A percentile compares a stretch with the other conserved stretches of the same genome.
These are phyloP conservation scores for Drosophila mayaguana DNA, from an alignment of 2,888 invertebrate genomes.

Conservation along the genomic window DNA sequence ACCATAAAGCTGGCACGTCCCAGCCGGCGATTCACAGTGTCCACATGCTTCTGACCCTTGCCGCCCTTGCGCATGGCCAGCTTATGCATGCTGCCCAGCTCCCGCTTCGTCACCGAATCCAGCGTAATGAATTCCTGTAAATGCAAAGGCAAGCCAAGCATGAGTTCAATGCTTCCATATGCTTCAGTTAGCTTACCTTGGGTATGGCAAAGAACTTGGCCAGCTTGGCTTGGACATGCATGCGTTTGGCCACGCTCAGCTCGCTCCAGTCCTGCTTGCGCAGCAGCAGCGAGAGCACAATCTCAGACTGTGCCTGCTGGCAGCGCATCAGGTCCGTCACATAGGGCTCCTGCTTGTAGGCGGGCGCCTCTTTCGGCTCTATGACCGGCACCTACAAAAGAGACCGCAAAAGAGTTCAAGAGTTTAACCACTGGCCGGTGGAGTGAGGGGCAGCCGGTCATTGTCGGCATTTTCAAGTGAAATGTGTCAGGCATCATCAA, in stretches of 20 bases:
- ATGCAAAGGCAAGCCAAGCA: background rate
- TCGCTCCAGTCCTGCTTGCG: conserved; percentile 83
- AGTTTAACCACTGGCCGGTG: conserved; percentile 21
- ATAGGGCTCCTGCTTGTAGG: conserved; percentile 78
- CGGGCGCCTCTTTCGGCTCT: conserved; percentile 82
- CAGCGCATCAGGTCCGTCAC: conserved; percentile 81
- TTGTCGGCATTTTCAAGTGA: conserved; percentile 60
- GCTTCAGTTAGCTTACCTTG: conserved; percentile 70
- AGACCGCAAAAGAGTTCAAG: conserved; percentile 23
- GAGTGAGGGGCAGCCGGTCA: conserved; percentile 3
- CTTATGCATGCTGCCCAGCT: conserved; percentile 83
- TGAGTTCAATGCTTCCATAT: background rate
- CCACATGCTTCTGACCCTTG: conserved; percentile 76
- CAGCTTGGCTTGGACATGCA: conserved; percentile 83
- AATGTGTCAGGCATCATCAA: conserved; percentile 70
- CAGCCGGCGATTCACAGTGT: conserved; percentile 71
- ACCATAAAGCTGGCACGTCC: conserved; percentile 85
- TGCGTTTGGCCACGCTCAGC: conserved; percentile 79
- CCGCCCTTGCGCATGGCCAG: conserved; percentile 82
- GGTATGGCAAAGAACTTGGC: conserved; percentile 85
- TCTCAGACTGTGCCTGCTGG: conserved; percentile 81
- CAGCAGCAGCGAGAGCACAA: conserved; percentile 84
- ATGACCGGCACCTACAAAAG: conserved; percentile 77
- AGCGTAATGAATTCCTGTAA: conserved; percentile 83
- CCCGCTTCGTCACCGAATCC: conserved; percentile 82